Evolutionary conservation across 64 coral and sea anemone genomes (phyloP), one percentile per base, ranked within the genome.

Genomic region (Montipora foliosa): DNA sequence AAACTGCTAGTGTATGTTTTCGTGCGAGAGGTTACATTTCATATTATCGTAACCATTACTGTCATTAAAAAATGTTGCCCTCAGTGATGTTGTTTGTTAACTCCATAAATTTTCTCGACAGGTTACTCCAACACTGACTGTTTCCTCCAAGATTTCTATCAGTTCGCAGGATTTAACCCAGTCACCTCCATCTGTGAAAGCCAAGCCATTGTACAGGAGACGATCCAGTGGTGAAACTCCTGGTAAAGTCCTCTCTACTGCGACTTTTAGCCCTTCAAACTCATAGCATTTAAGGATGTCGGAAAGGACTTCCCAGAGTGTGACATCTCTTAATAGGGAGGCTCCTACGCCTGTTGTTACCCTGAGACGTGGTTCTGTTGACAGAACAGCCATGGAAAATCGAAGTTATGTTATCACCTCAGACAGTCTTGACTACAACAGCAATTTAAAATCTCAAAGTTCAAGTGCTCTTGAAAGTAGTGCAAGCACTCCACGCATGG

Each of bases 331-430:
- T 29, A n/a, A 12, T 19, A 76, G 68, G 14, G 71, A 44, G 9
- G 47, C 19, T 58, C 81, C 93, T 10, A 67, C 79, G 49, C 79
- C 79, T 17, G 79, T 19, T 79, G 93, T 95, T 71, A 90, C 88
- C 0, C 64, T 86, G 45, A 76, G 96, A 44, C 80, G 96, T 72
- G 88, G 74, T 20, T 97, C 96, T 84, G 74, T 97, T 5, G 96
- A 94, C 49, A 87, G 93, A 24, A 75, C 84, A 61, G 93, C 96
- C 1, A 93, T 91, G 87, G 96, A 92, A 59, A 91, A 97, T 70
- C 92, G 96, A 60, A 85, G 82, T 21, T 97, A 87, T 95, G 96
- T 97, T 60, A 87, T 97, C 5, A 91, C 95, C 37, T 80, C 88
- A 0, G 83, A 94, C 57, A 97, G 76, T 74, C 68, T 75, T 49